These are phyloP conservation scores for Eupithecia inturbata DNA, from an alignment of 2,888 invertebrate species.

Conservation along the genomic window DNA sequence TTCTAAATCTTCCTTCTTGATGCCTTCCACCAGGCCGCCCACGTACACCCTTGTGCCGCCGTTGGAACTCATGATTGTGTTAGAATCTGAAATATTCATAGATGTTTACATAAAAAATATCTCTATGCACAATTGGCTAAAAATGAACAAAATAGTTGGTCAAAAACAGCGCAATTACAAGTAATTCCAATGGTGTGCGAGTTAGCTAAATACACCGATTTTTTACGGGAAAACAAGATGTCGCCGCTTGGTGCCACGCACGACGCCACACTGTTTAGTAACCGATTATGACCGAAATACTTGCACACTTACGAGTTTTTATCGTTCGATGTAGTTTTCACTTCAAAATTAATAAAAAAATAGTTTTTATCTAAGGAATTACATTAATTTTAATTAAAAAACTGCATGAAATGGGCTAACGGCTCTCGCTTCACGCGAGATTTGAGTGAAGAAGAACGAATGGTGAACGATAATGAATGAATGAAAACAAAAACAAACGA, in stretches of 20 bases:
- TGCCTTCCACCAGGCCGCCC: conserved; percentile 93
- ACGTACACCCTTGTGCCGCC: conserved; percentile 93
- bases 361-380: conserved; percentile 57
- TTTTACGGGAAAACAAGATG: conserved; percentile 74
- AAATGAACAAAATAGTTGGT: neutral
- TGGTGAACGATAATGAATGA: conserved; percentile 23
- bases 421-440: conserved; percentile 39
- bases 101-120: conserved; percentile 21
- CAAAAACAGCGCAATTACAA: conserved; percentile 7
- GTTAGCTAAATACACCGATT: conserved; percentile 73
- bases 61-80: conserved; percentile 74
- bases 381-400: conserved; percentile 52
- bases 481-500: conserved; percentile 8
- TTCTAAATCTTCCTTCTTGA: conserved; percentile 96
- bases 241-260: conserved; percentile 82
- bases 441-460: conserved; percentile 43
- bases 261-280: conserved; percentile 62
- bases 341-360: conserved; percentile 61
- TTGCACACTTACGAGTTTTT: conserved; percentile 30
- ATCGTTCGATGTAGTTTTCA: conserved; percentile 47
- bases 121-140: neutral
- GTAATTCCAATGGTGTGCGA: conserved; percentile 30
- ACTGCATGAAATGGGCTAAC: conserved; percentile 44
- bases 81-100: conserved; percentile 51
- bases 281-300: conserved; percentile 7